These are phyloP conservation scores for Margaritifera margaritifera DNA, from an alignment of 2,888 invertebrate species.

Conservation along the genomic window DNA sequence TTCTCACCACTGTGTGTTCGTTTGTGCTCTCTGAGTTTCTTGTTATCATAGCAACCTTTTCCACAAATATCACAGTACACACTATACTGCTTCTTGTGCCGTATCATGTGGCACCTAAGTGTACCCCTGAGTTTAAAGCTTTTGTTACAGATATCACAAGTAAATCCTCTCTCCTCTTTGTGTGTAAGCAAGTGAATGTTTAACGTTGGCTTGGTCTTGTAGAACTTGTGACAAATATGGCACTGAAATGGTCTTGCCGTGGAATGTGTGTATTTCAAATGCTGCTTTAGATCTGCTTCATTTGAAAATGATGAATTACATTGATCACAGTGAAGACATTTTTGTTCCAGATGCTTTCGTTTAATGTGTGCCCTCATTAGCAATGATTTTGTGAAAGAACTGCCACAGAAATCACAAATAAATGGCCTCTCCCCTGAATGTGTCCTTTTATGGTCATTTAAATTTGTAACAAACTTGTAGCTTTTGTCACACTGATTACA, in stretches of 20 bases:
- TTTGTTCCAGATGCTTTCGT: constrained; percentile 18
- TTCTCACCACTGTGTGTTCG: constrained; percentile 33
- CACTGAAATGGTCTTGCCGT: constrained; percentile 31
- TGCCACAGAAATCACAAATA: constrained; percentile 33
- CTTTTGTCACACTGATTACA: constrained; percentile 31
- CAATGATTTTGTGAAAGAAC: constrained; percentile 20
- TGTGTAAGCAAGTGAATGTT: constrained; percentile 31
- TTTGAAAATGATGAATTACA: constrained; percentile 25
- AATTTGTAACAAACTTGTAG: constrained; percentile 21
- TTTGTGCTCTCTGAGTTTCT: constrained; percentile 23
- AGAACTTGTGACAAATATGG: constrained; percentile 34
- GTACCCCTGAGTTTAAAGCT: constrained; percentile 25
- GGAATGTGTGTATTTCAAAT: constrained; percentile 28
- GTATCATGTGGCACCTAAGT: constrained; percentile 20
- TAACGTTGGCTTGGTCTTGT: constrained; percentile 29
- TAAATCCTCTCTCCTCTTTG: constrained; percentile 18
- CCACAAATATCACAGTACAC: constrained; percentile 36
- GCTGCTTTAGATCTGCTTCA: constrained; percentile 20
- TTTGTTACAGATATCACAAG: constrained; percentile 31
- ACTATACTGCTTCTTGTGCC: constrained; percentile 32
- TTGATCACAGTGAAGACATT: constrained; percentile 25
- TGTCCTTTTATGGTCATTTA: constrained; percentile 32
- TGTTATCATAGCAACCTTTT: constrained; percentile 32
- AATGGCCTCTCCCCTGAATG: constrained; percentile 26
- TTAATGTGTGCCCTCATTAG: constrained; percentile 23